Conservation (phyloP, 2,888 invertebrate species). For the Macropis europaea region DNA sequence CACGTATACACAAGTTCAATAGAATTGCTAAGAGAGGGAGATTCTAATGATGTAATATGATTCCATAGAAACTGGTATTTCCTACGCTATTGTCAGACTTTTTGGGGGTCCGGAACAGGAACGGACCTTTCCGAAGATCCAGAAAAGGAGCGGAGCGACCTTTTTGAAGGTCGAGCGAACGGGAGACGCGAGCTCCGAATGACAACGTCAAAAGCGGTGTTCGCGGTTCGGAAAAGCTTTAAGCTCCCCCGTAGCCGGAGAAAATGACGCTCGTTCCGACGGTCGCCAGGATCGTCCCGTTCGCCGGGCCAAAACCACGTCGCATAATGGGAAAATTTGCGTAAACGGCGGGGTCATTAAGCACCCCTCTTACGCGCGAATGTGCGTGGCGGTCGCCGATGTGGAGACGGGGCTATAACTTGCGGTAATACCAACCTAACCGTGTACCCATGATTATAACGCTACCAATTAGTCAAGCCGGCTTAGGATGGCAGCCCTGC, state of each 20-base stretch:
- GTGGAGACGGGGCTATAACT: slow-evolving; percentile 75
- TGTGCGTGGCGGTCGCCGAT: slow-evolving; percentile 66
- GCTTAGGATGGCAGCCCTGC: slow-evolving; percentile 77
- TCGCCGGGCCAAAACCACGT: slow-evolving; percentile 75
- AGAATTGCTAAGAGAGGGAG: too few species aligned
- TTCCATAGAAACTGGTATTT: neutral
- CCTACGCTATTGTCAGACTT: neutral
- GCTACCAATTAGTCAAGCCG: slow-evolving; percentile 80
- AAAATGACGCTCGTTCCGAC: slow-evolving; percentile 63
- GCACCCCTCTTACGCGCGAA: slow-evolving; percentile 67
- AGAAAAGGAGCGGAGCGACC: too few species aligned
- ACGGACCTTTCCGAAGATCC: too few species aligned
- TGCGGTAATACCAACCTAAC: slow-evolving; percentile 80
- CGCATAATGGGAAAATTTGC: slow-evolving; percentile 80
- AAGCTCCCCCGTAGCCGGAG: slow-evolving; percentile 27
- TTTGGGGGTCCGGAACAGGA: too few species aligned
- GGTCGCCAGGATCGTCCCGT: slow-evolving; percentile 63
- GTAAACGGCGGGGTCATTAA: slow-evolving; percentile 80
- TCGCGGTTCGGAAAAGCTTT: slow-evolving; percentile 42
- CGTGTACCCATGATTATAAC: slow-evolving; percentile 80
- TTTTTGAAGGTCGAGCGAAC: neutral
- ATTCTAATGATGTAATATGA: too few species aligned
- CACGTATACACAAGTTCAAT: too few species aligned
- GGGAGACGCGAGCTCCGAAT: neutral
- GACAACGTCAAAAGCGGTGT: slow-evolving; percentile 11